These are phyloP conservation scores for Drosophila robusta DNA, from an alignment of 2,888 invertebrate genomes.

Conservation along the genomic window DNA sequence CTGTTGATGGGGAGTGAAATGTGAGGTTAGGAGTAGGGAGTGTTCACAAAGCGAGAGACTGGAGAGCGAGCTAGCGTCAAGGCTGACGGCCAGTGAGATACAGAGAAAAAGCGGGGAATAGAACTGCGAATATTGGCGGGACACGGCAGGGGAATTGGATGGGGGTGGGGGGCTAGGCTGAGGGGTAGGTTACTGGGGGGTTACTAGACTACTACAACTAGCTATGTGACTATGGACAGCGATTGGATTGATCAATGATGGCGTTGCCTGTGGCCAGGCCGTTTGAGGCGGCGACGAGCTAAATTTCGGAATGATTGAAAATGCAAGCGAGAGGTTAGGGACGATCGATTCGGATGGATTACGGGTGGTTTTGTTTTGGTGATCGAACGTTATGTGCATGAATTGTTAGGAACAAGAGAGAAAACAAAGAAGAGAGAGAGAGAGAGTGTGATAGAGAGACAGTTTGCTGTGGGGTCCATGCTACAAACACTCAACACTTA, in stretches of 20 bases:
- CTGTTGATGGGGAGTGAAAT: conserved; percentile 87
- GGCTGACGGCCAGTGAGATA: conserved; percentile 36
- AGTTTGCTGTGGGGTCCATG: conserved; percentile 77
- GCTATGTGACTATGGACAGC: conserved; percentile 39
- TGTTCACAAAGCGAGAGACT: conserved; percentile 76
- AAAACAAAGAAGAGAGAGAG: conserved; percentile 46
- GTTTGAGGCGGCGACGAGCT: conserved; percentile 71
- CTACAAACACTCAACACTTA: conserved; percentile 79
- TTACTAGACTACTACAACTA: conserved; percentile 48
- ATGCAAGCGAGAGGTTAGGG: conserved; percentile 25
- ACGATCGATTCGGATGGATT: conserved; percentile 32
- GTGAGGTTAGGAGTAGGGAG: conserved; percentile 85
- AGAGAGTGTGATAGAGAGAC: conserved; percentile 69
- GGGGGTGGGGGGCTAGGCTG: conserved; percentile 1
- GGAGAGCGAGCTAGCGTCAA: conserved; percentile 40
- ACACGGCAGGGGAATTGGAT: conserved; percentile 24
- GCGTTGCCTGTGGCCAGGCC: conserved; percentile 64
- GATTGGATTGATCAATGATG: conserved; percentile 47
- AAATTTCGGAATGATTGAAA: conserved; percentile 40
- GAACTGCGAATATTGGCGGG: conserved; percentile 26
- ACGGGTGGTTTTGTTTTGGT: not conserved
- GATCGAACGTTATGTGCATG: conserved; percentile 45
- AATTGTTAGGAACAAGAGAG: conserved; percentile 67
- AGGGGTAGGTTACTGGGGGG: conserved; percentile 6
- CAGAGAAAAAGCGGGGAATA: conserved; percentile 26